Conservation (phyloP, 1,140 invertebrate species). For the Leptinotarsa texana region DNA sequence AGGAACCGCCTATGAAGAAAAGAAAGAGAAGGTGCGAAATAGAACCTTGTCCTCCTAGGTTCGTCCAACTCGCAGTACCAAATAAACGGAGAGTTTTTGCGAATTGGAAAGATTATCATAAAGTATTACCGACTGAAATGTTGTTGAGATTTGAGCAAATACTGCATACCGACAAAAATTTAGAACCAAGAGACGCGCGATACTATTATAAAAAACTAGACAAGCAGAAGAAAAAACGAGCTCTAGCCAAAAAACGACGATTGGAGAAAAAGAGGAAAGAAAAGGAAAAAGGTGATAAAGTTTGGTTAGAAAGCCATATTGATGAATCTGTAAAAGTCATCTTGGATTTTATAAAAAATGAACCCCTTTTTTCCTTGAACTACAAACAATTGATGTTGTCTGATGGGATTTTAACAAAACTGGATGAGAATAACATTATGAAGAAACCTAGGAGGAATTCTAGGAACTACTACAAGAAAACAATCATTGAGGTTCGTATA, state of each 20-base stretch:
- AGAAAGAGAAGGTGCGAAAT: constrained; percentile 34
- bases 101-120: constrained; percentile 42
- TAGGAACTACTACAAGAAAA: constrained; percentile 38
- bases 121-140: constrained; percentile 38
- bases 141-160: constrained; percentile 41
- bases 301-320: constrained; percentile 37
- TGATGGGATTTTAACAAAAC: constrained; percentile 38
- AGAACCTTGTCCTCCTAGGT: constrained; percentile 41
- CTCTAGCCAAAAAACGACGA: constrained; percentile 27
- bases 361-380: constrained; percentile 40
- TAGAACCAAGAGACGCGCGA: constrained; percentile 40
- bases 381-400: constrained; percentile 47
- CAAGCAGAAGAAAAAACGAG: constrained; percentile 31
- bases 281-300: constrained; percentile 28
- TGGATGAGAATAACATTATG: constrained; percentile 28
- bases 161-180: constrained; percentile 41
- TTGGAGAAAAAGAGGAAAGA: constrained; percentile 28
- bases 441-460: constrained; percentile 40
- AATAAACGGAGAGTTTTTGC: constrained; percentile 41
- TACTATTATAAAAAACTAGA: constrained; percentile 45
- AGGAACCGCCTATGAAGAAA: constrained; percentile 20
- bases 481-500: constrained; percentile 37
- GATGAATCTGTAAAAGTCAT: constrained; percentile 30
- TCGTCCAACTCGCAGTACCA: constrained; percentile 41
- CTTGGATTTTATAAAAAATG: constrained; percentile 40